Conservation (phyloP, 2,888 invertebrate species). For the Rhagonycha fulva region DNA sequence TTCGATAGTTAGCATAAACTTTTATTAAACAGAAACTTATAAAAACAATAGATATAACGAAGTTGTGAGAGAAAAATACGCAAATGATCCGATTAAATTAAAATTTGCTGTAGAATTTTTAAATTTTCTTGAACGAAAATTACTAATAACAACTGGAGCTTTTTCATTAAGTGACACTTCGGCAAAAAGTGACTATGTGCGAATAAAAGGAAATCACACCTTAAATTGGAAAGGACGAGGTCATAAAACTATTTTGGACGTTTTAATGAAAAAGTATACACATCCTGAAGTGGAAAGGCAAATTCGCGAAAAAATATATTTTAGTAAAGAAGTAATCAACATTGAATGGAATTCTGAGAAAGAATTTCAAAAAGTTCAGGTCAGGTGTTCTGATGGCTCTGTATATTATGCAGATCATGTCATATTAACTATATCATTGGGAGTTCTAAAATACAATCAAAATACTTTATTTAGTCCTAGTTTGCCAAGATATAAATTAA, state of each 20-base stretch:
- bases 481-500: constrained; percentile 57
- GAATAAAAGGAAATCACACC: constrained; percentile 70
- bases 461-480: constrained; percentile 58
- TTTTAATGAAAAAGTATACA: constrained; percentile 58
- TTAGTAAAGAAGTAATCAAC: constrained; percentile 10
- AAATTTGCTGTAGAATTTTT: background rate
- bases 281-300: background rate
- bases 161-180: constrained; percentile 71
- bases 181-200: constrained; percentile 66
- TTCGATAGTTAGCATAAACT: constrained; percentile 24
- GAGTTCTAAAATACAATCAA: constrained; percentile 65
- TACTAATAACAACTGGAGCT: constrained; percentile 58
- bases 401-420: constrained; percentile 61
- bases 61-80: background rate
- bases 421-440: constrained; percentile 68
- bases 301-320: background rate
- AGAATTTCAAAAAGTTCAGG: constrained; percentile 29
- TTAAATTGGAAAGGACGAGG: constrained; percentile 77
- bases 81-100: background rate
- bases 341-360: constrained; percentile 4
- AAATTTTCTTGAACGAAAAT: constrained; percentile 3
- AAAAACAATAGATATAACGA: constrained; percentile 12
- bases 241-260: constrained; percentile 67
- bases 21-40: constrained; percentile 32
- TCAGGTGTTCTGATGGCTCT: constrained; percentile 57